Conservation (phyloP, 2,888 invertebrate genomes). For the Colostygia pectinataria region DNA sequence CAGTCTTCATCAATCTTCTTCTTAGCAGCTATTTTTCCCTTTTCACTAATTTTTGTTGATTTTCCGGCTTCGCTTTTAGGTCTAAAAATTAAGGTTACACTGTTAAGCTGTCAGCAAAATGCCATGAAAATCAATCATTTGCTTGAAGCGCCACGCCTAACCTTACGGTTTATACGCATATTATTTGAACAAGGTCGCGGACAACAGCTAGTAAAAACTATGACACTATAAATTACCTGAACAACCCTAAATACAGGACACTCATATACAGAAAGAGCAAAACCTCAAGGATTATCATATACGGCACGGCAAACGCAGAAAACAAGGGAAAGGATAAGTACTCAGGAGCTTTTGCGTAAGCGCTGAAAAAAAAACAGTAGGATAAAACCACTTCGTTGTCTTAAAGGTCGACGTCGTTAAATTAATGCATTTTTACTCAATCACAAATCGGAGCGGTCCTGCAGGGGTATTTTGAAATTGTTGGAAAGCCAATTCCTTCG, state of each 20-base stretch:
- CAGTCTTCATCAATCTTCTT: slow-evolving; percentile 42
- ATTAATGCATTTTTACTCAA: too few species aligned
- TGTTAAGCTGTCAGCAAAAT: too few species aligned
- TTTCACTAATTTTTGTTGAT: slow-evolving; percentile 64
- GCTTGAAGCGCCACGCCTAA: too few species aligned
- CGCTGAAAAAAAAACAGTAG: slow-evolving; percentile 59
- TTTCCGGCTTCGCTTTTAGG: slow-evolving; percentile 81
- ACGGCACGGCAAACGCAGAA: slow-evolving; percentile 50
- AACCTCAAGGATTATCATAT: slow-evolving; percentile 43
- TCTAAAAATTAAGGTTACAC: too few species aligned
- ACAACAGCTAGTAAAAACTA: not conserved
- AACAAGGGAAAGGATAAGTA: slow-evolving; percentile 57
- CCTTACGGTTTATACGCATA: too few species aligned
- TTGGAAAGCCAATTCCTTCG: too few species aligned
- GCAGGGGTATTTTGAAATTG: too few species aligned
- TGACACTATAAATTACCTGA: slow-evolving; percentile 41
- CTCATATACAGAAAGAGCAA: slow-evolving; percentile 39
- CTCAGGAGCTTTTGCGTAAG: slow-evolving; percentile 81
- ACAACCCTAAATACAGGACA: slow-evolving; percentile 46
- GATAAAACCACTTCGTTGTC: too few species aligned
- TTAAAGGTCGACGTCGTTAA: too few species aligned
- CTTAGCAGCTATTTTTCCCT: slow-evolving; percentile 50
- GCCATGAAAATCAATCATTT: too few species aligned
- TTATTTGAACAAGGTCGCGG: too few species aligned
- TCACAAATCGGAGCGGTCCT: too few species aligned